These are phyloP conservation scores for Neuroterus valhalla DNA, from an alignment of 1,140 invertebrate genomes.

Conservation along the genomic window DNA sequence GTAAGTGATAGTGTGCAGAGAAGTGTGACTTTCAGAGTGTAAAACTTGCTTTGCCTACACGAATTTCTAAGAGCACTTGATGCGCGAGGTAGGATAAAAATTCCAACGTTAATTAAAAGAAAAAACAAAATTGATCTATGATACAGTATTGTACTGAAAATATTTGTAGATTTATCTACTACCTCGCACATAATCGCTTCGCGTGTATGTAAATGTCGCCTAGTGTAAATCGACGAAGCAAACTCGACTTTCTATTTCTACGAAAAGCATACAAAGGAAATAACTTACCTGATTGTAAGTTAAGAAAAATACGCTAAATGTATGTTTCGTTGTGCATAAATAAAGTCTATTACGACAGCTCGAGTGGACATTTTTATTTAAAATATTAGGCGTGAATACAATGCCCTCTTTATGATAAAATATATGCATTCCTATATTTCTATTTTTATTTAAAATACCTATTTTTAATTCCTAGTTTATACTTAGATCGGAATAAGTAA, in stretches of 20 bases:
- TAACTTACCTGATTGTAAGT: constrained; percentile 46
- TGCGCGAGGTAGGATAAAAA: not conserved
- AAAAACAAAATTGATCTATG: not conserved
- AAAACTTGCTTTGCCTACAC: not conserved
- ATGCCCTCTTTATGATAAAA: not conserved
- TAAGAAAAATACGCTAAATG: constrained; percentile 59
- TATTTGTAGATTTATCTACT: not conserved
- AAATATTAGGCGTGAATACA: constrained; percentile 8
- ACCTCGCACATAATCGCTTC: constrained; percentile 15
- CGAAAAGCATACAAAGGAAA: constrained; percentile 61
- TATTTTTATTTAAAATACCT: no score
- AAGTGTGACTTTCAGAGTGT: not conserved
- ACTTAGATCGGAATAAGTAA: no score
- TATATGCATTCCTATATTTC: not conserved
- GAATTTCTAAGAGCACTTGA: constrained; percentile 1
- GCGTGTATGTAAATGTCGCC: constrained; percentile 42
- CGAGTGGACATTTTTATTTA: constrained; percentile 22
- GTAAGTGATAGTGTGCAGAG: constrained; percentile 10
- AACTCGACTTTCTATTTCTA: constrained; percentile 57
- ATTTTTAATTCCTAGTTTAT: no score
- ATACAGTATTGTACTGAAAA: not conserved
- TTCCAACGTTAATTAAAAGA: not conserved
- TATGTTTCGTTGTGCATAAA: constrained; percentile 62
- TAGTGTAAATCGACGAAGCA: constrained; percentile 52
- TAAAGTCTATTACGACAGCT: constrained; percentile 56